Evolutionary conservation across 2,888 invertebrate genomes (phyloP).

Genomic region (Amorpha juglandis): DNA sequence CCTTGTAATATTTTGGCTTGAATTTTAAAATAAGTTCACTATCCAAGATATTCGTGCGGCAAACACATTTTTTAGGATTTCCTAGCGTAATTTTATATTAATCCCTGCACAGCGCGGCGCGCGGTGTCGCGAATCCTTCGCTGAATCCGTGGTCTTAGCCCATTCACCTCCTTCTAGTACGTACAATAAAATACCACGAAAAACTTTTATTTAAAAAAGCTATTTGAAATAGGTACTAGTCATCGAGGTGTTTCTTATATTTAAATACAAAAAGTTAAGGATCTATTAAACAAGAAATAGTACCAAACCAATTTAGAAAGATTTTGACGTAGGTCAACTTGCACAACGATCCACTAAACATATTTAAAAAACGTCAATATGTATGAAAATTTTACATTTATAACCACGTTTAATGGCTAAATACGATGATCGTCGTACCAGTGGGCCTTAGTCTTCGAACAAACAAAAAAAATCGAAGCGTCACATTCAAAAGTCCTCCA

Average conservation of each 20-base stretch:
- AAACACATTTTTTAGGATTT: slow-evolving; percentile 25
- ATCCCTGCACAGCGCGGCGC: neutral
- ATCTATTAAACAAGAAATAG: too few relatives aligned
- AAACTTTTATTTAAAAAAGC: neutral
- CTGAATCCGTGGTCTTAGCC: slow-evolving; percentile 6
- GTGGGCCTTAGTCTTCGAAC: too few relatives aligned
- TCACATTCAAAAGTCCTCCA: slow-evolving; percentile 6
- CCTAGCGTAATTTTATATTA: slow-evolving; percentile 12
- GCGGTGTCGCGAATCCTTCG: slow-evolving; percentile 10
- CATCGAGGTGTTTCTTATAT: too few relatives aligned
- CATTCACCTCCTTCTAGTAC: slow-evolving; percentile 3
- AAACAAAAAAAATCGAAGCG: neutral
- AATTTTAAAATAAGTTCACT: neutral
- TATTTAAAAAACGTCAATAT: too few relatives aligned
- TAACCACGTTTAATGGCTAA: too few relatives aligned
- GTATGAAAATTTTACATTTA: too few relatives aligned
- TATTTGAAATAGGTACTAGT: neutral
- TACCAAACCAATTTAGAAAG: too few relatives aligned
- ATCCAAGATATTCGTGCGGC: slow-evolving; percentile 26
- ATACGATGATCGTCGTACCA: too few relatives aligned
- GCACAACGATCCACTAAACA: too few relatives aligned
- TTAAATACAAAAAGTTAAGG: too few relatives aligned
- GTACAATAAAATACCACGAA: neutral
- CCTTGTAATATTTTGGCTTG: neutral
- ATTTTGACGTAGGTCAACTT: too few relatives aligned